These are phyloP conservation scores for Helicoverpa zea DNA, from an alignment of 1,140 invertebrate genomes.

Conservation along the genomic window DNA sequence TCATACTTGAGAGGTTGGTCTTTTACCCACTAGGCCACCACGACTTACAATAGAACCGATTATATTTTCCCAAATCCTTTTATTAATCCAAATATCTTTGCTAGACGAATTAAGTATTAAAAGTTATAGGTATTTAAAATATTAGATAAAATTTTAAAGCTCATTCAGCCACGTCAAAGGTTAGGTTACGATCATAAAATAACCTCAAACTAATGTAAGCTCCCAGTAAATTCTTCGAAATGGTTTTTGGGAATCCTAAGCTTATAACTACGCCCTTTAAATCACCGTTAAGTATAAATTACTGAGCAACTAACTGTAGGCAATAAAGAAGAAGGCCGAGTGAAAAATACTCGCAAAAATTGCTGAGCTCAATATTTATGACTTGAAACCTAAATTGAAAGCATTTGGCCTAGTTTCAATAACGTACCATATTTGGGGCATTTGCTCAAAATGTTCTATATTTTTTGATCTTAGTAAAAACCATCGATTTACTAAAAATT, in stretches of 20 bases:
- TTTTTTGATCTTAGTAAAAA: not conserved
- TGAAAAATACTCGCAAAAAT: not conserved
- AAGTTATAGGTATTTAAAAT: not conserved
- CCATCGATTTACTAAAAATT: too few relatives aligned
- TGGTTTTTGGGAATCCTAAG: constrained; percentile 5
- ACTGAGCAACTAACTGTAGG: not conserved
- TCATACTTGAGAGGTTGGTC: too few relatives aligned
- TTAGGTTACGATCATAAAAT: not conserved
- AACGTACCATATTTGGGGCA: not conserved
- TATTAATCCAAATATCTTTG: too few relatives aligned
- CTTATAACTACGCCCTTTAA: not conserved
- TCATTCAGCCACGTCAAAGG: not conserved
- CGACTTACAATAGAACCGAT: too few relatives aligned
- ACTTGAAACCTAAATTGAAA: not conserved
- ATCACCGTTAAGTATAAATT: constrained; percentile 9
- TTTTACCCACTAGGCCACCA: too few relatives aligned
- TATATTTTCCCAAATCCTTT: too few relatives aligned
- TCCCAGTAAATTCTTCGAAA: not conserved
- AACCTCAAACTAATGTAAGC: not conserved
- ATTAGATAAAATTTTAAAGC: not conserved
- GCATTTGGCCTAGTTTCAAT: constrained; percentile 6
- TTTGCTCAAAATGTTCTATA: not conserved
- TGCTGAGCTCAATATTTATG: not conserved
- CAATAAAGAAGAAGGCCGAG: constrained; percentile 3
- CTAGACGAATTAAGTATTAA: too few relatives aligned